Conservation (phyloP, 1,140 invertebrate species). For the Drosophila murphyi region DNA sequence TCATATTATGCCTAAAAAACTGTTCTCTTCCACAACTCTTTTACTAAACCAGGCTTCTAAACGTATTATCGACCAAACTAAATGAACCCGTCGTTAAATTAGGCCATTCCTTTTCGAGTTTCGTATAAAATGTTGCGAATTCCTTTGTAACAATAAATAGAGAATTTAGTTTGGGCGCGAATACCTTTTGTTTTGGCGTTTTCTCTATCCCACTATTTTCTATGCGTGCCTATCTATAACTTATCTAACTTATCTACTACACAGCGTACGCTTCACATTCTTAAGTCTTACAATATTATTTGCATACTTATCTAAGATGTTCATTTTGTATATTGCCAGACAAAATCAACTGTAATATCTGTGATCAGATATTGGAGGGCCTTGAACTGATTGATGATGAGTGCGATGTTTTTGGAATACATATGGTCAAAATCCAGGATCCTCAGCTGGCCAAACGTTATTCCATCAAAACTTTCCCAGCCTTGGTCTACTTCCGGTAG, state of each 20-base stretch:
- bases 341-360: conserved; percentile 96
- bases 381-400: conserved; percentile 96
- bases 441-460: conserved; percentile 95
- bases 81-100: conserved; percentile 33
- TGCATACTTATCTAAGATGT: conserved; percentile 16
- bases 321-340: conserved; percentile 86
- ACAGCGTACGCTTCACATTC: conserved; percentile 40
- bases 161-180: conserved; percentile 83
- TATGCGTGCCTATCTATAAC: conserved; percentile 48
- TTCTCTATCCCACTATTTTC: conserved; percentile 46
- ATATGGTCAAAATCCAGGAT: conserved; percentile 97
- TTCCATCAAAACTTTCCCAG: conserved; percentile 97
- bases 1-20: conserved; percentile 27
- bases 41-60: conserved; percentile 63
- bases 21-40: conserved; percentile 28
- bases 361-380: conserved; percentile 95
- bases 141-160: conserved; percentile 16
- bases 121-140: conserved; percentile 21
- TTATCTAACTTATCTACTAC: conserved; percentile 38
- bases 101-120: neutral
- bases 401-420: conserved; percentile 96
- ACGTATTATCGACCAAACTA: conserved; percentile 79
- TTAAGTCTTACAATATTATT: neutral
- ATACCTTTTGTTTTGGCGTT: conserved; percentile 83
- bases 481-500: conserved; percentile 93